These are phyloP conservation scores for Protosalanx chinensis DNA, from an alignment of 2,797 vertebrate genomes.

Conservation along the genomic window DNA sequence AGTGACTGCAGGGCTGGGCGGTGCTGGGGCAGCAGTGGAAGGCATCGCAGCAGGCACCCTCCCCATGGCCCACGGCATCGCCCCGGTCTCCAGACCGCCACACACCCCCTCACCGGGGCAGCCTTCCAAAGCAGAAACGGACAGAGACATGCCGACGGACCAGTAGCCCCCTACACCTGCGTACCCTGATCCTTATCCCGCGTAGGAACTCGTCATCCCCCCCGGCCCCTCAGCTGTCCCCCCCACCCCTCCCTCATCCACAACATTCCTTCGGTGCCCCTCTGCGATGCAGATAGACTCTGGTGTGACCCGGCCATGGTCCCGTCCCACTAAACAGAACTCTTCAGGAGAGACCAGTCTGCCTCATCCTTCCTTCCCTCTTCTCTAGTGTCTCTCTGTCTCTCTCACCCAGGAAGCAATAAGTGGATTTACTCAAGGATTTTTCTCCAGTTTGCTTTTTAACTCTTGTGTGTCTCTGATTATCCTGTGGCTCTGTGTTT, in stretches of 20 bases:
- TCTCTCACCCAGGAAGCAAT: slow-evolving; percentile 27
- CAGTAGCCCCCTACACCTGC: slow-evolving; percentile 63
- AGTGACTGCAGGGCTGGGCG: slow-evolving; percentile 62
- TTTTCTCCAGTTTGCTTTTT: slow-evolving; percentile 19
- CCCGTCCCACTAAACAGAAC: slow-evolving; percentile 18
- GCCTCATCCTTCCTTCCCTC: slow-evolving; percentile 6
- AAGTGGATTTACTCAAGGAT: slow-evolving; percentile 31
- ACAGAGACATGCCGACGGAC: slow-evolving; percentile 76
- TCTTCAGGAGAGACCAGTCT: slow-evolving; percentile 13
- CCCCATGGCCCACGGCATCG: slow-evolving; percentile 53
- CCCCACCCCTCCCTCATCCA: slow-evolving; percentile 3
- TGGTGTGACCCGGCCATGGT: slow-evolving; percentile 8
- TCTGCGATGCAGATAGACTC: slow-evolving; percentile 11
- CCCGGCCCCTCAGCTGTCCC: slow-evolving; percentile 4
- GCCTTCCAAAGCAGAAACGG: slow-evolving; percentile 73
- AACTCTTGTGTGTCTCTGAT: slow-evolving; percentile 12
- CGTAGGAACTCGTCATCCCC: background rate
- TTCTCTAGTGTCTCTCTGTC: background rate
- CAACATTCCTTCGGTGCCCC: slow-evolving; percentile 11
- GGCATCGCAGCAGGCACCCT: slow-evolving; percentile 65
- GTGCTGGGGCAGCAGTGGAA: slow-evolving; percentile 62
- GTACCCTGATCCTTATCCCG: slow-evolving; percentile 24
- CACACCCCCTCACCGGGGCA: slow-evolving; percentile 75
- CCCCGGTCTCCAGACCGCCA: slow-evolving; percentile 67
- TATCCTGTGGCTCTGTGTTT: slow-evolving; percentile 16